These are phyloP conservation scores for Alectura lathami DNA, from an alignment of 2,113 vertebrate species.

Conservation along the genomic window DNA sequence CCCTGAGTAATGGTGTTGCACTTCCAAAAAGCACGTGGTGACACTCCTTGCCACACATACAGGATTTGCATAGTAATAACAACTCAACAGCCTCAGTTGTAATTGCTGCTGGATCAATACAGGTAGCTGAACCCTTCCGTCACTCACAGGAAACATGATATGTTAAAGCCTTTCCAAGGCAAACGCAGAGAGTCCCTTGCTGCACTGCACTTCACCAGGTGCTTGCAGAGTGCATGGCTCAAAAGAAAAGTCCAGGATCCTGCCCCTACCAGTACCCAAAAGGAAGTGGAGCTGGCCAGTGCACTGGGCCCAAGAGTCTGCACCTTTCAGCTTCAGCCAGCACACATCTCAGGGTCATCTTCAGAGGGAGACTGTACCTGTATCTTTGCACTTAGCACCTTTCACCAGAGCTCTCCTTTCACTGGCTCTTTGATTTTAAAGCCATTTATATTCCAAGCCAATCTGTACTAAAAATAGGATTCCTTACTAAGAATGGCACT, in stretches of 20 bases:
- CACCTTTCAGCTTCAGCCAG: neutral
- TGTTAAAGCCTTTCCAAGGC: neutral
- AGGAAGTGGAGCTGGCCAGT: neutral
- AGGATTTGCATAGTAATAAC: neutral
- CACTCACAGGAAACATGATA: neutral
- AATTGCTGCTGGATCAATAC: neutral
- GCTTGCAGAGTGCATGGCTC: neutral
- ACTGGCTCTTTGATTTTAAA: constrained; percentile 24
- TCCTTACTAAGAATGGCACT: constrained; percentile 57
- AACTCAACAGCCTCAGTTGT: neutral
- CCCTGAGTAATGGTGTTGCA: neutral
- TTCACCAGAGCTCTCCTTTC: neutral
- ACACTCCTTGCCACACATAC: neutral
- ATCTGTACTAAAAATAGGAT: constrained; percentile 53
- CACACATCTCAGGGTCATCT: neutral
- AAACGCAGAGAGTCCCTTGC: neutral
- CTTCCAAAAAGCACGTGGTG: neutral
- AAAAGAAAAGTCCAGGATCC: neutral
- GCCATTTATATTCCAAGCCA: neutral
- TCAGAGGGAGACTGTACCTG: neutral
- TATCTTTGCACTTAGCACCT: neutral
- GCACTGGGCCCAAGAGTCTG: neutral
- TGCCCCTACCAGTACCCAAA: neutral
- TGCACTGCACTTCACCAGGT: neutral
- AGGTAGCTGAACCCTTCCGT: neutral